phyloP scores from a whole-genome alignment of 2,113 vertebrate genomes.

The Sylvietta virens region DNA sequence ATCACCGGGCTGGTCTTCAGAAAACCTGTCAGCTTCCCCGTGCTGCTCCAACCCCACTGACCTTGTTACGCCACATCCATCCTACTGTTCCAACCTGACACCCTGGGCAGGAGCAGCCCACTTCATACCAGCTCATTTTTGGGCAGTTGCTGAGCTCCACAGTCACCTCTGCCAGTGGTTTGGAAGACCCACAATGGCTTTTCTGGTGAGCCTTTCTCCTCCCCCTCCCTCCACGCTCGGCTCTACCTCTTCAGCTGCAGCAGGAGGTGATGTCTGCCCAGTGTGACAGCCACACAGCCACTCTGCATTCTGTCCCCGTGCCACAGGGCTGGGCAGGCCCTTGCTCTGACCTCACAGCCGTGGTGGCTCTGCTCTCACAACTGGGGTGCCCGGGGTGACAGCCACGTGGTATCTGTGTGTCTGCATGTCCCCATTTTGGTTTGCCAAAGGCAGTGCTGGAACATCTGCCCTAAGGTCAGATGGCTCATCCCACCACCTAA shows the following conservation, averaged over 20 bases:
- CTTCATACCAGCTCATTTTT: fast-evolving
- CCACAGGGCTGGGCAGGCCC: neutral
- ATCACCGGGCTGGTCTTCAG: neutral
- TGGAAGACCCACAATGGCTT: fast-evolving
- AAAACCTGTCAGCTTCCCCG: neutral
- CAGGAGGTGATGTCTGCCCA: neutral
- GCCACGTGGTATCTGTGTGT: fast-evolving
- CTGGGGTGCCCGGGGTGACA: neutral
- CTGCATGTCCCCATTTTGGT: fast-evolving
- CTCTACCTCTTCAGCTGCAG: neutral
- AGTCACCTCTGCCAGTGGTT: neutral
- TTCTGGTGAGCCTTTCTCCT: neutral
- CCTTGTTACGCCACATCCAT: neutral
- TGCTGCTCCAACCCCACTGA: neutral
- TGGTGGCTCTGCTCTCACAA: neutral
- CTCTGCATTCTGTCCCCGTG: neutral
- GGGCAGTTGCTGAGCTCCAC: neutral
- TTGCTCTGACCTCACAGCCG: neutral
- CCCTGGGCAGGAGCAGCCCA: neutral
- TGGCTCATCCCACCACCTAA: too few species aligned
- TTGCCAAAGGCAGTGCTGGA: neutral
- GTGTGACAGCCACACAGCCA: neutral
- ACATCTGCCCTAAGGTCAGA: fast-evolving
- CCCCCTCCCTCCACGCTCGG: neutral
- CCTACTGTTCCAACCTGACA: neutral